Percentiles rank a stretch among this genome's conserved stretches.
Evolutionary conservation across 1,140 invertebrate species (phyloP).

Genomic region (Mesaphorura yosii): DNA sequence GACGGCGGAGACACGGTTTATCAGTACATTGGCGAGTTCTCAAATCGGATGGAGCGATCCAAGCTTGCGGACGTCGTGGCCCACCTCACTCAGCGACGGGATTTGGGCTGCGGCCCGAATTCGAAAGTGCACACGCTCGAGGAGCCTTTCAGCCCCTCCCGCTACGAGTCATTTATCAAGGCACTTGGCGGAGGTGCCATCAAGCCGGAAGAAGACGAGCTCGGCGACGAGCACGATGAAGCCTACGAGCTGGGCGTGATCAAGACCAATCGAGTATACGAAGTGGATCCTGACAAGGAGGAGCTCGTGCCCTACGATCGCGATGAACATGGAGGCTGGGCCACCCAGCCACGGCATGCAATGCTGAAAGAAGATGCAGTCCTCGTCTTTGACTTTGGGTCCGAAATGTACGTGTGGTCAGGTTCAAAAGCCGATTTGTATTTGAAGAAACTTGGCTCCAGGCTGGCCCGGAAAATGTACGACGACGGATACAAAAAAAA

Average conservation of each 20-base stretch:
- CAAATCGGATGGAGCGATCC: constrained; percentile 81
- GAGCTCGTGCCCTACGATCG: too few relatives aligned
- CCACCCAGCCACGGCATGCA: constrained; percentile 65
- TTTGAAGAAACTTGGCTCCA: constrained; percentile 55
- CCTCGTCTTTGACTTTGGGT: constrained; percentile 86
- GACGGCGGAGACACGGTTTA: constrained; percentile 58
- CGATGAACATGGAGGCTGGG: constrained; percentile 62
- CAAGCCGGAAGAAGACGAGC: constrained; percentile 41
- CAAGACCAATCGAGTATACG: constrained; percentile 77
- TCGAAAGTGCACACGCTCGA: constrained; percentile 53
- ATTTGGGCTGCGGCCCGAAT: constrained; percentile 59
- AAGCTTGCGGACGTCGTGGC: constrained; percentile 61
- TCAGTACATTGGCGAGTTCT: constrained; percentile 68
- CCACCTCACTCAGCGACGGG: constrained; percentile 65
- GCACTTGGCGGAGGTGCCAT: constrained; percentile 48
- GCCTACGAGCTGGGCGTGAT: constrained; percentile 70
- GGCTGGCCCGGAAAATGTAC: constrained; percentile 59
- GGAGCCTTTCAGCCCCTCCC: constrained; percentile 41
- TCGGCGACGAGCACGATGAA: constrained; percentile 66
- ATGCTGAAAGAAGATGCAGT: constrained; percentile 67
- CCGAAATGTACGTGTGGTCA: constrained; percentile 89
- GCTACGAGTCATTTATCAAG: constrained; percentile 62
- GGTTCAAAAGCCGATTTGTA: constrained; percentile 68
- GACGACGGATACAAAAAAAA: too few relatives aligned
- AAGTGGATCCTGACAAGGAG: too few relatives aligned